A percentile compares a stretch with the other conserved stretches of the same genome.
phyloP scores from a whole-genome alignment of 1,140 invertebrate genomes.

The Neuroterus valhalla region DNA sequence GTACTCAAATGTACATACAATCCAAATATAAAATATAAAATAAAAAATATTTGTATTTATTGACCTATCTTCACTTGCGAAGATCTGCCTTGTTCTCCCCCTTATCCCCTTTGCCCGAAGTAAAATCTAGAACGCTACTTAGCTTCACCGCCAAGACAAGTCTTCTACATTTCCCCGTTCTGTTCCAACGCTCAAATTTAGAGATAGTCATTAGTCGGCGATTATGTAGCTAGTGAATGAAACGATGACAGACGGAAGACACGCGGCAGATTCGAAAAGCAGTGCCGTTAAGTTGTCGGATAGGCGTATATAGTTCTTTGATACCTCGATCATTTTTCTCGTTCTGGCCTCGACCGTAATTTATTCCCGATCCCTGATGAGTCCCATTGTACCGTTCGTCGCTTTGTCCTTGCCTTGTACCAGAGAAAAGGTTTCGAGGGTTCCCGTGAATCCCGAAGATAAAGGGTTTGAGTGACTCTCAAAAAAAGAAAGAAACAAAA shows the following conservation, averaged over 20 bases:
- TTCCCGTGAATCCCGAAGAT: conserved; percentile 9
- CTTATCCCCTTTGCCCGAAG: background rate
- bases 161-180: background rate
- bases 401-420: conserved; percentile 53
- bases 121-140: background rate
- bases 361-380: conserved; percentile 72
- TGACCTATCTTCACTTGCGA: too few relatives aligned
- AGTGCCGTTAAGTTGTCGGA: background rate
- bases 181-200: background rate
- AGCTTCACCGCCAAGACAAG: background rate
- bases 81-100: too few relatives aligned
- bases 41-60: too few relatives aligned
- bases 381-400: conserved; percentile 62
- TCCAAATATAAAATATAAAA: too few relatives aligned
- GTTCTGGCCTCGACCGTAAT: conserved; percentile 58
- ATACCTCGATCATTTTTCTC: conserved; percentile 63
- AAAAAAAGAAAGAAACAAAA: conserved; percentile 21
- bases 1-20: too few relatives aligned
- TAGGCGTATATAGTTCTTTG: conserved; percentile 41
- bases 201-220: conserved; percentile 20
- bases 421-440: conserved; percentile 39
- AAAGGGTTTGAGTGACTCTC: conserved; percentile 41
- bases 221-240: conserved; percentile 6
- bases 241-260: conserved; percentile 25
- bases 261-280: conserved; percentile 13